These are phyloP conservation scores for Brachionus calyciflorus DNA, from an alignment of 1,140 invertebrate species.

Conservation along the genomic window DNA sequence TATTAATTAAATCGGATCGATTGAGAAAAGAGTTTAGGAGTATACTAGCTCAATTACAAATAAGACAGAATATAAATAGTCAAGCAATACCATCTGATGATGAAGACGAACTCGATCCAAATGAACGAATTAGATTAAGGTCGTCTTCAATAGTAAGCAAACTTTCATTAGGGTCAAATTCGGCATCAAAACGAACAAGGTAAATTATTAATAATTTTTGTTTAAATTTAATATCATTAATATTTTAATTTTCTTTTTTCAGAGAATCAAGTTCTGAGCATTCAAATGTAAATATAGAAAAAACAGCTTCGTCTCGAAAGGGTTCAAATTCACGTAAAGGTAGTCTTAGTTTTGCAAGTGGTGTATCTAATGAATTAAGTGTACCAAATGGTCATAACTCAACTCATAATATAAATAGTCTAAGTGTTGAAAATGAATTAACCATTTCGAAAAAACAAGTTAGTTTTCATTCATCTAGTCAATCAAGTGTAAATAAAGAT, in stretches of 20 bases:
- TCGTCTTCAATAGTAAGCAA: conserved; percentile 20
- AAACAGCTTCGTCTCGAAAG: conserved; percentile 6
- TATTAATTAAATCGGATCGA: conserved; percentile 21
- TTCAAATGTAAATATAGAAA: conserved; percentile 11
- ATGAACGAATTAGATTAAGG: conserved; percentile 16
- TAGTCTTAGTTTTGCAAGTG: background rate
- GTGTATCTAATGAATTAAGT: conserved; percentile 15
- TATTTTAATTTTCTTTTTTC: background rate
- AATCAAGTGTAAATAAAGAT: conserved; percentile 8
- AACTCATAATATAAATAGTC: background rate
- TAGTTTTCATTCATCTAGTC: background rate
- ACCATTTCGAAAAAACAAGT: conserved; percentile 8
- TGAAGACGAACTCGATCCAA: conserved; percentile 42
- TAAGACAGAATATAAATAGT: background rate
- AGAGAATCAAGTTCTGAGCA: conserved; percentile 30
- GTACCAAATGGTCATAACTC: background rate
- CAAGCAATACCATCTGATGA: conserved; percentile 44
- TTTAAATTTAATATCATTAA: background rate
- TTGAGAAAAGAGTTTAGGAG: conserved; percentile 15
- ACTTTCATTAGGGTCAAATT: conserved; percentile 21
- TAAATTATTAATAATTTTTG: conserved; percentile 3
- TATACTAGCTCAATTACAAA: conserved; percentile 5
- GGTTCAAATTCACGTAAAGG: conserved; percentile 17
- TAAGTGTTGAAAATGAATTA: background rate
- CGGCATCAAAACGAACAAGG: conserved; percentile 16